phyloP scores from a whole-genome alignment of 2,113 vertebrate species.

The Morone saxatilis region DNA sequence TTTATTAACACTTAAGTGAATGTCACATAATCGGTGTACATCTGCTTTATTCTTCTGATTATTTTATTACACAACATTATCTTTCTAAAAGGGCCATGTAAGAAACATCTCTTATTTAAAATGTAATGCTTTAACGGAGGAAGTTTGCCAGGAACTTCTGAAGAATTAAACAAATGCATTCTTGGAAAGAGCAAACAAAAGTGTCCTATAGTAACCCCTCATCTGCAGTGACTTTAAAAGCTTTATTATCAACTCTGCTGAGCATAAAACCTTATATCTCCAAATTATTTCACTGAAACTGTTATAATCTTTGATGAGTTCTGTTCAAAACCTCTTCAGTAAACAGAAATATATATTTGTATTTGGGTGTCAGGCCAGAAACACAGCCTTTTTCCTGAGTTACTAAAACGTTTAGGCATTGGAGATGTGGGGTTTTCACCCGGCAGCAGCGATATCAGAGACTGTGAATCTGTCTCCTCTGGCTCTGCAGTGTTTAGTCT shows the following conservation, averaged over 20 bases:
- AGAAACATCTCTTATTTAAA: not conserved
- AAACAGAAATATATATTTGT: not conserved
- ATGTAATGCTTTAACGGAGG: not conserved
- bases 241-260: not conserved
- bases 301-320: not conserved
- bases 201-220: not conserved
- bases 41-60: not conserved
- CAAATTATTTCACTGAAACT: not conserved
- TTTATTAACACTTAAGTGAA: not conserved
- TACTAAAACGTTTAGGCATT: not conserved
- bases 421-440: conserved; percentile 20
- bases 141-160: conserved; percentile 3
- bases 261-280: not conserved
- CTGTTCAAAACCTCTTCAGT: not conserved
- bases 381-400: not conserved
- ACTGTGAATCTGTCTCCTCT: conserved; percentile 55
- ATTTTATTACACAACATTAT: not conserved
- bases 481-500: conserved; percentile 77
- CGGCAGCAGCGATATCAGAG: conserved; percentile 30
- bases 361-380: not conserved
- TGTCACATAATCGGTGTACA: not conserved
- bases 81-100: not conserved
- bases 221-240: not conserved
- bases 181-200: not conserved
- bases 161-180: conserved; percentile 5